Base-by-base conservation (phyloP, 2,888 invertebrate species). In the Adelognathus sp. region DNA sequence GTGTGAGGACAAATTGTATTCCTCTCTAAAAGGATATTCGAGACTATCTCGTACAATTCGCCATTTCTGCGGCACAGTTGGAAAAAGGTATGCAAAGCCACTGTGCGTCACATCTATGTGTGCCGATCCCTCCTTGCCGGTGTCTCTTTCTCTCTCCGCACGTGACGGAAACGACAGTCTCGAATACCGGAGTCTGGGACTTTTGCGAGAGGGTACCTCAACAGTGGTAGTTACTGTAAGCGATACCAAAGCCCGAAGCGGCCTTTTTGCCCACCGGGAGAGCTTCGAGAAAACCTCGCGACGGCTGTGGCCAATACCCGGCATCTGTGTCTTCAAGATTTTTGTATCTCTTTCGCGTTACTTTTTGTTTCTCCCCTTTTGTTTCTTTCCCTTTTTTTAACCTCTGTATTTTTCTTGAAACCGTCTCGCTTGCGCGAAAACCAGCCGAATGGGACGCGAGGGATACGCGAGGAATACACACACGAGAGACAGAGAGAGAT, bases 281-380 rank as follows among this genome's bases (percentile, higher is more conserved):
- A n/a, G n/a, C n/a, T n/a, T n/a, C 64, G 33, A 44, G 21, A n/a
- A 21, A 7, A 36, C 21, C 21, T 21, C 46, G 71, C 50, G 58
- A 81, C 80, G 64, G 80, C 79, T 82, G 82, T 29, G 52, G 56
- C 70, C 76, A 81, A 82, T 82, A 67, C 71, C 60, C 58, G 31
- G 72, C 79, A 81, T 79, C 80, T 81, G 80, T 50, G 66, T 29
- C 73, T 80, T 74, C 18, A 75, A 79, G 73, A 76, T 76, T 76
- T 74, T 74, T 64, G 16, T 61, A 46, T 64, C 69, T 64, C 58
- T 66, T 61, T 44, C 39, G 31, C 64, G 36, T 70, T 50, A 18
- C 60, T 29, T 54, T 31, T 14, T 63, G 21, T n/a, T 69, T 31
- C n/a, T 29, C 52, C 33, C 24, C 21, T 24, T 33, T 54, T 46